Evolutionary conservation across 30 jellyfish, hydroid and myxozoan species (phyloP).

Genomic region (Aurelia coerulea): DNA sequence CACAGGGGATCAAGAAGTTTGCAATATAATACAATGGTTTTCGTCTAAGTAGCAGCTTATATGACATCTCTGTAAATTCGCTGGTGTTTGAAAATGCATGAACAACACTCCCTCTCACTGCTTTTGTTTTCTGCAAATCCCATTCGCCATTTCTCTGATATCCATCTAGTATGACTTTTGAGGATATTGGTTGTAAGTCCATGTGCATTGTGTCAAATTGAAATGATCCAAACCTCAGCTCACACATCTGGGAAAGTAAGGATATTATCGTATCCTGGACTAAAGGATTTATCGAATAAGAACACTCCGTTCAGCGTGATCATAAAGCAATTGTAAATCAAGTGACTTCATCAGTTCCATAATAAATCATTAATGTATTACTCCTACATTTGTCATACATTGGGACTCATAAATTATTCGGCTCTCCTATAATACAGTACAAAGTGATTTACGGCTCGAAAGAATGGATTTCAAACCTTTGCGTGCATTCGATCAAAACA

Average conservation of each 20-base stretch:
- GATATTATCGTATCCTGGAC: background rate
- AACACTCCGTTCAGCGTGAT: too few species aligned
- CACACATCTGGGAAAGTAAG: conserved; percentile 52
- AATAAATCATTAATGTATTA: too few species aligned
- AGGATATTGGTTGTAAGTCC: conserved; percentile 56
- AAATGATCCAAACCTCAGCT: conserved; percentile 72
- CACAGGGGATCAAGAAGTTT: conserved; percentile 72
- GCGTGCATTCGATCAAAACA: too few species aligned
- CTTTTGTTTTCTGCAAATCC: conserved; percentile 50
- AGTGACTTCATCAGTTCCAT: too few species aligned
- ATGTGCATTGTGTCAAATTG: conserved; percentile 65
- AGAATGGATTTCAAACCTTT: too few species aligned
- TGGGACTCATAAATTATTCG: too few species aligned
- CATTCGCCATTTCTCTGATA: conserved; percentile 71
- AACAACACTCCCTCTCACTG: conserved; percentile 30
- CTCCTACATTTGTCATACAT: too few species aligned
- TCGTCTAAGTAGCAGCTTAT: conserved; percentile 60
- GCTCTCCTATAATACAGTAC: too few species aligned
- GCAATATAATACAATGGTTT: conserved; percentile 76
- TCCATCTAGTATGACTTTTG: conserved; percentile 1
- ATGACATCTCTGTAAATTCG: conserved; percentile 53
- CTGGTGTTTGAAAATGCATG: conserved; percentile 74
- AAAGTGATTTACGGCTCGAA: too few species aligned
- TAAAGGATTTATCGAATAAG: too few species aligned
- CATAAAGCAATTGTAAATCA: too few species aligned